Percentiles rank a stretch among this genome's conserved stretches.
Conservation (phyloP, 2,113 vertebrate species). For the Elanoides forficatus region DNA sequence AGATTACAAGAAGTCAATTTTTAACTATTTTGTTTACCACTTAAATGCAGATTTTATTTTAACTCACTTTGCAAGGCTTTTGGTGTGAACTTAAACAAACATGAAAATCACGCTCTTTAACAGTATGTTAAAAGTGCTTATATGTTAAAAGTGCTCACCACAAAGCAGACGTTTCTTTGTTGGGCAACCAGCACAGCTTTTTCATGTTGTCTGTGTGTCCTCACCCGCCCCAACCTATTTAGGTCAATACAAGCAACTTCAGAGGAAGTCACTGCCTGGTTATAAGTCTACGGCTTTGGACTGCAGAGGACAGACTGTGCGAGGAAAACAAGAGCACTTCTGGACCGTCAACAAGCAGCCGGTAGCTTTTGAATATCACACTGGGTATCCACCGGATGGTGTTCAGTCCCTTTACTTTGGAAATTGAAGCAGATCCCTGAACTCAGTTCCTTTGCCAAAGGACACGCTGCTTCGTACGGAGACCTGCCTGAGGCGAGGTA, state of each 20-base stretch:
- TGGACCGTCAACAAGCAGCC: background rate
- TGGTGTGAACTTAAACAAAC: slow-evolving; percentile 56
- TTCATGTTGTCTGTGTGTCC: slow-evolving; percentile 58
- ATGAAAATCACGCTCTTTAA: slow-evolving; percentile 54
- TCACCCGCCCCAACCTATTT: slow-evolving; percentile 61
- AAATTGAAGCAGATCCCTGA: background rate
- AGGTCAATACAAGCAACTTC: slow-evolving; percentile 62
- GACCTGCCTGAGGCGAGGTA: background rate
- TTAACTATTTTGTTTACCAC: slow-evolving; percentile 58
- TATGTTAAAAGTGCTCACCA: slow-evolving; percentile 61
- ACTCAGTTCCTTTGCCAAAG: background rate
- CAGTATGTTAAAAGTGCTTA: slow-evolving; percentile 48
- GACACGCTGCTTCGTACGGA: rapidly evolving
- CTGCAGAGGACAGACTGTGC: background rate
- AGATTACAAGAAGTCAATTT: background rate
- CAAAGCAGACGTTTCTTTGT: slow-evolving; percentile 65
- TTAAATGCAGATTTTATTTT: slow-evolving; percentile 63
- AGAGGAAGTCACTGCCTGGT: slow-evolving; percentile 54
- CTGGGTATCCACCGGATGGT: rapidly evolving
- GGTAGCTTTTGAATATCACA: background rate
- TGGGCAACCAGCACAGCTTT: slow-evolving; percentile 55
- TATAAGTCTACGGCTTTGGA: slow-evolving; percentile 18
- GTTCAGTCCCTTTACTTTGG: background rate
- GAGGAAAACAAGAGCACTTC: background rate
- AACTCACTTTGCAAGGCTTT: slow-evolving; percentile 37